Evolutionary conservation across 2,888 invertebrate genomes (phyloP).

Genomic region (Trichogramma evanescens): DNA sequence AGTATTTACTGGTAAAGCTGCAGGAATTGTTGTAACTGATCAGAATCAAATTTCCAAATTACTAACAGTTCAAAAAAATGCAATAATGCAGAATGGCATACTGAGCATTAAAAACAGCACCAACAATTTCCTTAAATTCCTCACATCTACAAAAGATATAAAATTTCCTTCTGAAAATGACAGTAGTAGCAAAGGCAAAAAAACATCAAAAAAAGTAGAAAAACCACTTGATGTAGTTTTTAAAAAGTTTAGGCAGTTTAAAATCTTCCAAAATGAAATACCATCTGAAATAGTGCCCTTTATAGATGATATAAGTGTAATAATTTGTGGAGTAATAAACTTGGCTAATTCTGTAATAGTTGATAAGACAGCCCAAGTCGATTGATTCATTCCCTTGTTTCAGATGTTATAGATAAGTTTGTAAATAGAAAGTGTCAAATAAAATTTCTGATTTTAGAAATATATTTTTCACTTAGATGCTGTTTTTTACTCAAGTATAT

Average conservation of each 20-base stretch:
- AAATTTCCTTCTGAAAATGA: not conserved
- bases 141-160: not conserved
- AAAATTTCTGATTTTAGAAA: not conserved
- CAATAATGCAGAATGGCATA: constrained; percentile 7
- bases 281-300: not conserved
- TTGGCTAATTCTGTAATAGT: not conserved
- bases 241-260: not conserved
- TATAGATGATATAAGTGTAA: constrained; percentile 8
- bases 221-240: not conserved
- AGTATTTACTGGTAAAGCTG: not conserved
- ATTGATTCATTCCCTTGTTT: not conserved
- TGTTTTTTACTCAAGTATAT: not conserved
- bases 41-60: not conserved
- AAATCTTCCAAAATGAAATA: not conserved
- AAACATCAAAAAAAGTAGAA: not conserved
- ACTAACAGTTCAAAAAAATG: constrained; percentile 4
- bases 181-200: not conserved
- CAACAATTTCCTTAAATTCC: not conserved
- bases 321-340: constrained; percentile 6
- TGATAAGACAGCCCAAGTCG: too few species aligned
- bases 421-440: not conserved
- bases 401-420: not conserved
- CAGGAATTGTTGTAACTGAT: not conserved
- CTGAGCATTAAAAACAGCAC: constrained; percentile 3
- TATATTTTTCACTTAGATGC: not conserved